Evolutionary conservation across 2,113 vertebrate genomes (phyloP).

Genomic region (Malurus alboscapulatus): DNA sequence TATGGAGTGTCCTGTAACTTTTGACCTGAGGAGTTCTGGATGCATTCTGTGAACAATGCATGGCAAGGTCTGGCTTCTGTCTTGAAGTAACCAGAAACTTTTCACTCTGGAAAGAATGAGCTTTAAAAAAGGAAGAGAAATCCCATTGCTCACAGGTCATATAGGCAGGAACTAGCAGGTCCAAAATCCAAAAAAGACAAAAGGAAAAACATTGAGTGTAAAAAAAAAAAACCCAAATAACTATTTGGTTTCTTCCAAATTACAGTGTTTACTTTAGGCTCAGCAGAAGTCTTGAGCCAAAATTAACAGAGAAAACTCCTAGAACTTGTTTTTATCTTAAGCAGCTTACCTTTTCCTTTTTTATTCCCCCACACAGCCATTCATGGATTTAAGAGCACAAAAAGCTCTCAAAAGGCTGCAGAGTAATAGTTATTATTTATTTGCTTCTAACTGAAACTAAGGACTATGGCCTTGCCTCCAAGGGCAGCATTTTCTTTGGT

Average conservation of each 20-base stretch:
- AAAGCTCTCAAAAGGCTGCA: background rate
- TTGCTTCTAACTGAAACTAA: background rate
- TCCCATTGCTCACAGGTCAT: background rate
- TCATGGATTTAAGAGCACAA: background rate
- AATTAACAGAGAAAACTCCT: background rate
- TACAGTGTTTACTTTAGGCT: background rate
- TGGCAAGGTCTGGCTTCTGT: background rate
- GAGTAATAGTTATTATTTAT: slow-evolving; percentile 1
- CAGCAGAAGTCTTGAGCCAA: background rate
- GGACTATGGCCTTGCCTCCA: background rate
- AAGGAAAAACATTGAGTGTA: background rate
- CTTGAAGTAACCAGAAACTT: background rate
- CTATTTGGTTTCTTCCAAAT: background rate
- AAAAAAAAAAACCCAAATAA: background rate
- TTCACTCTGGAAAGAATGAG: background rate
- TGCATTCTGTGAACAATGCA: background rate
- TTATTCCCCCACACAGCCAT: background rate
- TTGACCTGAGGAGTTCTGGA: background rate
- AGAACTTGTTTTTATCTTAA: background rate
- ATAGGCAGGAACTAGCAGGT: background rate
- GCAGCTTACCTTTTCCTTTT: background rate
- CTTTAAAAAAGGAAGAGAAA: background rate
- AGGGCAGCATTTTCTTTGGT: slow-evolving; percentile 25
- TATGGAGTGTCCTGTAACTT: background rate
- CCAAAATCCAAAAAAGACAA: background rate